Conservation (phyloP, 2,113 vertebrate species). For the Leuciscus idus region DNA sequence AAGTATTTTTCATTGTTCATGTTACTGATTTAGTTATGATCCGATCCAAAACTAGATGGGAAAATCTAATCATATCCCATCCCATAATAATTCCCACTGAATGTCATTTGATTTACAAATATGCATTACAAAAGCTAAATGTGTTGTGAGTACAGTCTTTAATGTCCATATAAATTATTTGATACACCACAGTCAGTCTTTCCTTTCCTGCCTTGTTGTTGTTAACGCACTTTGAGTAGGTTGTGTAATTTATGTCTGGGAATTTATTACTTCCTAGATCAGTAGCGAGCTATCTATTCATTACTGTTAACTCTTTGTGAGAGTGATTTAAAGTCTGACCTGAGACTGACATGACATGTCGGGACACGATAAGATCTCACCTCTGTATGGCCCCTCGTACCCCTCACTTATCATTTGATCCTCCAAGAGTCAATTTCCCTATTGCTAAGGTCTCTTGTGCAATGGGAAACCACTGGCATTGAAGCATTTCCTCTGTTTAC, state of each 20-base stretch:
- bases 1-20: too few species aligned
- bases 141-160: neutral
- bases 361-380: conserved; percentile 51
- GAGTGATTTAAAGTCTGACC: conserved; percentile 40
- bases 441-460: conserved; percentile 14
- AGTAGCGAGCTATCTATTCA: conserved; percentile 25
- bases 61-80: neutral
- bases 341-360: conserved; percentile 37
- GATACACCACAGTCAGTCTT: neutral
- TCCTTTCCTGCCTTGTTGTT: conserved; percentile 10
- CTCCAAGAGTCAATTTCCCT: neutral
- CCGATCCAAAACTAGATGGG: neutral
- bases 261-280: conserved; percentile 37
- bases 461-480: conserved; percentile 12
- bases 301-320: conserved; percentile 17
- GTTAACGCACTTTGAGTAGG: neutral
- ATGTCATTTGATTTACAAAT: neutral
- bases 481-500: conserved; percentile 50
- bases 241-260: neutral
- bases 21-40: neutral
- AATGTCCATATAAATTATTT: neutral
- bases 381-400: conserved; percentile 41
- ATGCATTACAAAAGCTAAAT: neutral
- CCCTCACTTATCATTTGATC: conserved; percentile 17
- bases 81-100: neutral